These are phyloP conservation scores for Luperina testacea DNA, from an alignment of 2,888 invertebrate species.

Conservation along the genomic window DNA sequence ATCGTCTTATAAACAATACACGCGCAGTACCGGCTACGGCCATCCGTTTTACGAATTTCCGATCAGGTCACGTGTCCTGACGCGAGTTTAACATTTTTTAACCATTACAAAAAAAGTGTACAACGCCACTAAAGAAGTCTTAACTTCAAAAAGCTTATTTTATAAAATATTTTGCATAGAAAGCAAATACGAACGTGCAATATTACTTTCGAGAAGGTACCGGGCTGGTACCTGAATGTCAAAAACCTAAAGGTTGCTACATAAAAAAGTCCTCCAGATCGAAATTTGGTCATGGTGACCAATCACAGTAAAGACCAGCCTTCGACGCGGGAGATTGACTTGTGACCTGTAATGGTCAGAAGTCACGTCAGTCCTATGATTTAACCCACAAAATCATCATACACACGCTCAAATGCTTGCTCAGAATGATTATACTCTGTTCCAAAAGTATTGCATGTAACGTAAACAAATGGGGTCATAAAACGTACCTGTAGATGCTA, in stretches of 20 bases:
- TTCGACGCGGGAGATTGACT: neutral
- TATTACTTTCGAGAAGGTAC: neutral
- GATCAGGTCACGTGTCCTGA: too few species aligned
- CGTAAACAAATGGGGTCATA: neutral
- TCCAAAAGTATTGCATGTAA: neutral
- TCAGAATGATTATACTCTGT: neutral
- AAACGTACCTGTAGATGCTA: neutral
- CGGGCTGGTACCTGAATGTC: neutral
- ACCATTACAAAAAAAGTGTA: too few species aligned
- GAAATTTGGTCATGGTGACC: neutral
- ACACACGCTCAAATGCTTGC: neutral
- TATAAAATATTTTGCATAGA: neutral
- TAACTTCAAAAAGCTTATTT: too few species aligned
- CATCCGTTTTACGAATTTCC: too few species aligned
- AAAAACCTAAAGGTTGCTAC: neutral
- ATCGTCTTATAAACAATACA: too few species aligned
- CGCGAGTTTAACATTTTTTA: too few species aligned
- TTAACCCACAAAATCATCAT: neutral
- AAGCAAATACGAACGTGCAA: neutral
- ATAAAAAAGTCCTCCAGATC: neutral
- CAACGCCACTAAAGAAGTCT: too few species aligned
- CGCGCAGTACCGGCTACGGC: too few species aligned
- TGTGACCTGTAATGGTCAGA: too few species aligned
- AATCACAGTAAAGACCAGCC: neutral
- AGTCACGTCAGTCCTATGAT: neutral